Percentiles rank a stretch among this genome's conserved stretches.
Evolutionary conservation across 2,113 vertebrate genomes (phyloP).

Genomic region (Micronisus gabar): DNA sequence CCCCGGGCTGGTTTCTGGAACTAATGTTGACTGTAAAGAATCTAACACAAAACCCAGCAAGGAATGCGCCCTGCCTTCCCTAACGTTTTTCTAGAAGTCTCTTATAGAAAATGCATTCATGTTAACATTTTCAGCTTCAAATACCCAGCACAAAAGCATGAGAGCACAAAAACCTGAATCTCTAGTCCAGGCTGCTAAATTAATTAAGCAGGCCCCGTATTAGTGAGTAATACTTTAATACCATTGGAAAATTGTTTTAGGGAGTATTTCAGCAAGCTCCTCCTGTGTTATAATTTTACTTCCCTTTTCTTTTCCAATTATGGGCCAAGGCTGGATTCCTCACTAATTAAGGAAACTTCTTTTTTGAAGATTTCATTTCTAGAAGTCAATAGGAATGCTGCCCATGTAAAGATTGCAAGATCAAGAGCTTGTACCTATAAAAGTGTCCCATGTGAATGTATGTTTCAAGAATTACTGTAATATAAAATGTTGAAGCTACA

Average conservation of each 20-base stretch:
- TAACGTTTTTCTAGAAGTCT: constrained; percentile 3
- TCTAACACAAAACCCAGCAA: not conserved
- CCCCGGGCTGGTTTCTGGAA: not conserved
- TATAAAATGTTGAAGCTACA: not conserved
- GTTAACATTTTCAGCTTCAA: constrained; percentile 55
- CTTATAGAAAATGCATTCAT: constrained; percentile 19
- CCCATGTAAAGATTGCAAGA: not conserved
- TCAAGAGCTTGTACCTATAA: not conserved
- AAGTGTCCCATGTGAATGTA: not conserved
- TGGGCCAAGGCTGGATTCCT: not conserved
- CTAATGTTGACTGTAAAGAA: not conserved
- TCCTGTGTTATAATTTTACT: not conserved
- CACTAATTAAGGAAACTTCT: not conserved
- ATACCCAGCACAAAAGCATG: constrained; percentile 39
- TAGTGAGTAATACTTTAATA: not conserved
- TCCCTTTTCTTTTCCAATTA: constrained; percentile 32
- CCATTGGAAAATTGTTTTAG: not conserved
- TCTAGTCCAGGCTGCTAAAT: constrained; percentile 17
- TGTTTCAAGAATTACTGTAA: not conserved
- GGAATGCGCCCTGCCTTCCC: constrained; percentile 33
- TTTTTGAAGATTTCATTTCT: not conserved
- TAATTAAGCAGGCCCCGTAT: constrained; percentile 6
- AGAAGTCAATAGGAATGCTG: not conserved
- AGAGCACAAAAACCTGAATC: constrained; percentile 40
- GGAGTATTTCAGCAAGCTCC: constrained; percentile 3